These are phyloP conservation scores for Stomatorhinus walkeri DNA, from an alignment of 2,797 vertebrate genomes.

Conservation along the genomic window DNA sequence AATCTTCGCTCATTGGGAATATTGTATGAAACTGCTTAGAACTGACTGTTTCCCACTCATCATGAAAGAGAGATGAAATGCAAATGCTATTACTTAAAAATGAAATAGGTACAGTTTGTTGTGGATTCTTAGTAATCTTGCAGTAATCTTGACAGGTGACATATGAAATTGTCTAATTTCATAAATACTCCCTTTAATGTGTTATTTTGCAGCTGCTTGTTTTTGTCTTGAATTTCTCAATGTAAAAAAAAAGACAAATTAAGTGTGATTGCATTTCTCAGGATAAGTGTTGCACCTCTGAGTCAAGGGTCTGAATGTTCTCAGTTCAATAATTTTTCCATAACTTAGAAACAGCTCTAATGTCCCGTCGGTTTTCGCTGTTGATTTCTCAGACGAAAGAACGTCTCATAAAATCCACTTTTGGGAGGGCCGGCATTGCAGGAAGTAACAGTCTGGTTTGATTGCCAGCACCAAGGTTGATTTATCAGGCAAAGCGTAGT, in stretches of 20 bases:
- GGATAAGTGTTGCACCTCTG: neutral
- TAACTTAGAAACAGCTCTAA: neutral
- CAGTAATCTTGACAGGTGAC: neutral
- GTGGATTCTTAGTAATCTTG: neutral
- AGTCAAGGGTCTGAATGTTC: conserved; percentile 1
- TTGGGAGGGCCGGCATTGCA: conserved; percentile 32
- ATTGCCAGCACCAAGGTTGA: conserved; percentile 1
- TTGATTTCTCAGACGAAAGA: conserved; percentile 27
- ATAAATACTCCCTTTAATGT: neutral
- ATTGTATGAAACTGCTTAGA: neutral
- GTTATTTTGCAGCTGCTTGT: neutral
- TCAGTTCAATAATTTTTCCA: neutral
- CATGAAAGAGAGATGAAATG: neutral
- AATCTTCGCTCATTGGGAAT: neutral
- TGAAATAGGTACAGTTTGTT: neutral
- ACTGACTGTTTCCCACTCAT: neutral
- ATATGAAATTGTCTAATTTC: neutral
- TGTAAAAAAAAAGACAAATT: conserved; percentile 10
- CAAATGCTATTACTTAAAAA: neutral
- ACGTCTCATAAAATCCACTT: conserved; percentile 27
- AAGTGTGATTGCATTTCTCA: neutral
- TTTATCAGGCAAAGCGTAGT: neutral
- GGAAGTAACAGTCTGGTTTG: conserved; percentile 20
- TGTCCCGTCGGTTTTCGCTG: neutral
- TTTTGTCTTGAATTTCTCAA: neutral